Conservation (phyloP, 30 jellyfish, hydroid and myxozoan species). For the Cassiopea andromeda region DNA sequence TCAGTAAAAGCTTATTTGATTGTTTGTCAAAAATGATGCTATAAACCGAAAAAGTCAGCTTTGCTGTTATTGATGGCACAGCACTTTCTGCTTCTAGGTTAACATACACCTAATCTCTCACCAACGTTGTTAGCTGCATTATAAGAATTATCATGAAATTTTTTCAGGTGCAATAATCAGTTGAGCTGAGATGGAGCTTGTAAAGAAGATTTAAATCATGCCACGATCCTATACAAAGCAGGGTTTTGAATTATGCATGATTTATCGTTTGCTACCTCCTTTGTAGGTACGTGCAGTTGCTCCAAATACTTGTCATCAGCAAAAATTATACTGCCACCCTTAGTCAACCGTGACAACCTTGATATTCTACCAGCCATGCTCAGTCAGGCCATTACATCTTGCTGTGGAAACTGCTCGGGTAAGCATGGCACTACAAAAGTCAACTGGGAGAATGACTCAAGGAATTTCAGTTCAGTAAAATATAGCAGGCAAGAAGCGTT, state of each 20-base stretch:
- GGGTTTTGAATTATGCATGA: not conserved
- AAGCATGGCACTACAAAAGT: slow-evolving; percentile 39
- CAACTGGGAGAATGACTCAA: slow-evolving; percentile 28
- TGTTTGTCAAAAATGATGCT: no score
- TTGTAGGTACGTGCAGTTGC: slow-evolving; percentile 36
- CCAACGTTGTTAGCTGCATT: no score
- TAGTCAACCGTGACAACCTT: slow-evolving; percentile 1
- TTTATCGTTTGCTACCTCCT: not conserved
- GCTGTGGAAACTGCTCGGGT: slow-evolving; percentile 61
- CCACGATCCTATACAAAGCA: not conserved
- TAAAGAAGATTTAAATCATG: not conserved
- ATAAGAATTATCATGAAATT: no score
- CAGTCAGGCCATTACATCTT: slow-evolving; percentile 33
- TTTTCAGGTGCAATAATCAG: no score
- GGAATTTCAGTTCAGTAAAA: slow-evolving; percentile 28
- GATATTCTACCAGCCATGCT: slow-evolving; percentile 21
- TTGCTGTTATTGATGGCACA: no score
- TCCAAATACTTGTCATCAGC: slow-evolving; percentile 19
- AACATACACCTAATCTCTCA: no score
- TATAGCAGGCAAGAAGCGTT: slow-evolving; percentile 3
- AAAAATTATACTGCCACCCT: slow-evolving; percentile 16
- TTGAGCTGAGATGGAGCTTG: no score
- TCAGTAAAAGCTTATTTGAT: no score
- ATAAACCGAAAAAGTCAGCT: no score
- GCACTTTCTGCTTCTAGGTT: no score